Evolutionary conservation across 2,797 vertebrate genomes (phyloP).

Genomic region (Antrozous pallidus): DNA sequence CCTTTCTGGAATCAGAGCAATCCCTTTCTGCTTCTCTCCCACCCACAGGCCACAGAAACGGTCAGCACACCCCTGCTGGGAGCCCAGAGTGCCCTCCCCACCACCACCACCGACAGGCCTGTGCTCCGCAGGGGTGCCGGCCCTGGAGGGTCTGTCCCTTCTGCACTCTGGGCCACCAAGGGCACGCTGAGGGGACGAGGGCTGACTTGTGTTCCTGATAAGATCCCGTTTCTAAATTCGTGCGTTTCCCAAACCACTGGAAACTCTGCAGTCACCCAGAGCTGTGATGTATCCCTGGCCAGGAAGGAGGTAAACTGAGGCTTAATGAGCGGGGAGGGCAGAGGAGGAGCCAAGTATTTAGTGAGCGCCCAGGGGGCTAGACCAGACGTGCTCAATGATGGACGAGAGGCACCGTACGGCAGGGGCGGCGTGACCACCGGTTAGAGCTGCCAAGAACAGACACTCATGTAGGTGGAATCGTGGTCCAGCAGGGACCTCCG

Average conservation of each 20-base stretch:
- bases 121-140: not conserved
- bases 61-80: not conserved
- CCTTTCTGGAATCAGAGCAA: not conserved
- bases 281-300: not conserved
- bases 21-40: not conserved
- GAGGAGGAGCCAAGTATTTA: not conserved
- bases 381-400: not conserved
- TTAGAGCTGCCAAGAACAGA: not conserved
- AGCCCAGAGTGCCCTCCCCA: not conserved
- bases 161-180: not conserved
- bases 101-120: not conserved
- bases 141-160: not conserved
- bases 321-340: not conserved
- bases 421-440: not conserved
- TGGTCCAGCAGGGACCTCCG: not conserved
- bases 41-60: not conserved
- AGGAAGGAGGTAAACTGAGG: not conserved
- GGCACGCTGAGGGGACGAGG: not conserved
- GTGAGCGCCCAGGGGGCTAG: not conserved
- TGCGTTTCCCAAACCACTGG: not conserved
- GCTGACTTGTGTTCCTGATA: not conserved
- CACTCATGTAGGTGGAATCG: fast-evolving
- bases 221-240: not conserved
- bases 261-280: not conserved
- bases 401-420: not conserved